These are phyloP conservation scores for Procavia capensis DNA, from an alignment of 2,113 vertebrate species.

Conservation along the genomic window DNA sequence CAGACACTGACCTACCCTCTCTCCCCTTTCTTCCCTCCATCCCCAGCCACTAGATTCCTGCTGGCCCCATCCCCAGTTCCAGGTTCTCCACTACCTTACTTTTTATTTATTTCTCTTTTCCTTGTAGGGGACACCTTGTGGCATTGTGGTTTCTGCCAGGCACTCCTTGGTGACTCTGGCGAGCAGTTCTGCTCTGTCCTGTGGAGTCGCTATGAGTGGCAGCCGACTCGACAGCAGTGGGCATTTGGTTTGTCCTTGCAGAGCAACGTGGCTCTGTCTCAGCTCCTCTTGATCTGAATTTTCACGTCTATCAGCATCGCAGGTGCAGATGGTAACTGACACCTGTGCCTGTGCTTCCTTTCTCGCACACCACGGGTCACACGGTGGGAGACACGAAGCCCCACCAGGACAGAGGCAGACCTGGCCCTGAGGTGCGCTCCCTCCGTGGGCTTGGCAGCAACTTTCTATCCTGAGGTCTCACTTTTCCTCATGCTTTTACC, in stretches of 20 bases:
- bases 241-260: too few species aligned
- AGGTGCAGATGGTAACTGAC: background rate
- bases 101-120: background rate
- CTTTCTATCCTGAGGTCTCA: background rate
- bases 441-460: background rate
- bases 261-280: background rate
- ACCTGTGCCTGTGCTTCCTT: background rate
- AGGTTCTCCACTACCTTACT: too few species aligned
- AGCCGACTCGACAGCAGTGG: too few species aligned
- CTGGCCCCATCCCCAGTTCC: rapidly evolving
- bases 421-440: background rate
- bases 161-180: too few species aligned
- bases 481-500: background rate
- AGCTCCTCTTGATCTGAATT: background rate
- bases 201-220: too few species aligned
- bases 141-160: too few species aligned
- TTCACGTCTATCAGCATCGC: background rate
- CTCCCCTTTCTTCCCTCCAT: background rate
- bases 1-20: background rate
- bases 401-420: too few species aligned
- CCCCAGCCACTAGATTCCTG: background rate
- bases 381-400: background rate
- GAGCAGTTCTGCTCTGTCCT: too few species aligned
- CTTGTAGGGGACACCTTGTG: too few species aligned
- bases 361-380: rapidly evolving